A percentile compares a stretch with the other conserved stretches of the same genome.
These are phyloP conservation scores for Condylostylus longicornis DNA, from an alignment of 1,140 invertebrate species.

Conservation along the genomic window DNA sequence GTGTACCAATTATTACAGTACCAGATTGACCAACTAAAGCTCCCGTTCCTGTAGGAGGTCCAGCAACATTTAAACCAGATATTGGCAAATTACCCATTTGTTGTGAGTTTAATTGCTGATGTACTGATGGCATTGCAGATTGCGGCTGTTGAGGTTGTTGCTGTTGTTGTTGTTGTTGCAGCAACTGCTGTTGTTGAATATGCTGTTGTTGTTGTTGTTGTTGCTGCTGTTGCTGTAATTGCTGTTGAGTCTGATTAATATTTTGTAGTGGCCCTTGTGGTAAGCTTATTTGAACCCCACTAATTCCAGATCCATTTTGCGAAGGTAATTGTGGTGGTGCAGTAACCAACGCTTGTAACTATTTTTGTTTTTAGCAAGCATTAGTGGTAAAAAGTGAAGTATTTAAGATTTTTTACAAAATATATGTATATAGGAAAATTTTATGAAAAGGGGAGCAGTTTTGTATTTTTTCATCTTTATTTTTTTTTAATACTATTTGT, in stretches of 20 bases:
- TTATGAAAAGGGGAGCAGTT: too few relatives aligned
- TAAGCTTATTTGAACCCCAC: slow-evolving; percentile 12
- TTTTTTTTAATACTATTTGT: too few relatives aligned
- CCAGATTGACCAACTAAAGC: too few relatives aligned
- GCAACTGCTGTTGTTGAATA: slow-evolving; percentile 7
- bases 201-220: slow-evolving; percentile 8
- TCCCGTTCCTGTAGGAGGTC: too few relatives aligned
- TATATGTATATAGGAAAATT: background rate
- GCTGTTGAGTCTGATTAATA: slow-evolving; percentile 4
- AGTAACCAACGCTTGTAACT: slow-evolving; percentile 31
- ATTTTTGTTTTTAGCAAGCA: slow-evolving; percentile 15
- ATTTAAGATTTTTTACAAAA: background rate
- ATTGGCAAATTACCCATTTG: too few relatives aligned
- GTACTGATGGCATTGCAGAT: too few relatives aligned
- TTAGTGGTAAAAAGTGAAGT: slow-evolving; percentile 12
- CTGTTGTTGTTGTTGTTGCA: slow-evolving; percentile 5
- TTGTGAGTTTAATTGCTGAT: too few relatives aligned
- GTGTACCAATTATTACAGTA: too few relatives aligned
- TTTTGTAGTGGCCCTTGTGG: slow-evolving; percentile 30
- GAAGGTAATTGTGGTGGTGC: slow-evolving; percentile 28
- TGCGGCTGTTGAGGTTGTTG: too few relatives aligned
- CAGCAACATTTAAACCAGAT: too few relatives aligned
- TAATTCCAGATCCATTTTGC: slow-evolving; percentile 24
- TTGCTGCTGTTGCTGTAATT: slow-evolving; percentile 1
- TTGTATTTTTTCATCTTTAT: too few relatives aligned